Evolutionary conservation across 2,888 invertebrate genomes (phyloP), one percentile per base, ranked within the genome.

Genomic region (Brenthis ino): DNA sequence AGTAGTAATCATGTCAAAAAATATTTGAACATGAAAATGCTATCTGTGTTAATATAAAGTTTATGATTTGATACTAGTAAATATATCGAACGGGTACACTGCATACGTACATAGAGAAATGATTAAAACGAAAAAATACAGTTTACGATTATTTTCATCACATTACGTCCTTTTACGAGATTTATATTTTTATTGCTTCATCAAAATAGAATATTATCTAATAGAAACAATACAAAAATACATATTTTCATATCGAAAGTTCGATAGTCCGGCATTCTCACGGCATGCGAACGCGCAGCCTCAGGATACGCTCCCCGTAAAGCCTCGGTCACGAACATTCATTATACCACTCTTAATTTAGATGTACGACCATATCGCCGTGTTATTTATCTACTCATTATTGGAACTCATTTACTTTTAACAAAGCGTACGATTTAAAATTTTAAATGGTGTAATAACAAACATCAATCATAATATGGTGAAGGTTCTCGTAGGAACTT

Each of bases 281-380:
- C 74, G 74, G 70, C 67, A 64, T 56, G 57, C 61, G 57, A 61
- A 58, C 71, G 53, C 69, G 53, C 61, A 67, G 74, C 69, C 69
- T 58, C 71, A 70, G 75, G 74, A 74, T 72, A 74, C 68, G 70
- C 73, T 70, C 70, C 61, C 70, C 69, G 65, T 70, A 73, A 73
- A 69, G 69, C 72, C 58, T 66, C 70, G 70, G 72, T 76, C 76
- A 75, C 76, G 76, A 75, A 74, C 74, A 68, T 74, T 73, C 75
- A 74, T 75, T 75, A 75, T 57, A 61, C 70, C 67, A 67, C 70
- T 74, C 73, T 75, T 76, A 75, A 74, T 75, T 76, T 75, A 77
- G 74, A 76, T 71, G 70, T 72, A 73, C 70, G 73, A 75, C 67
- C 71, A 69, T 74, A 72, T 69, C 69, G 63, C 57, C 24, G 57